These are phyloP conservation scores for Alcis repandata DNA, from an alignment of 2,888 invertebrate genomes.

Conservation along the genomic window DNA sequence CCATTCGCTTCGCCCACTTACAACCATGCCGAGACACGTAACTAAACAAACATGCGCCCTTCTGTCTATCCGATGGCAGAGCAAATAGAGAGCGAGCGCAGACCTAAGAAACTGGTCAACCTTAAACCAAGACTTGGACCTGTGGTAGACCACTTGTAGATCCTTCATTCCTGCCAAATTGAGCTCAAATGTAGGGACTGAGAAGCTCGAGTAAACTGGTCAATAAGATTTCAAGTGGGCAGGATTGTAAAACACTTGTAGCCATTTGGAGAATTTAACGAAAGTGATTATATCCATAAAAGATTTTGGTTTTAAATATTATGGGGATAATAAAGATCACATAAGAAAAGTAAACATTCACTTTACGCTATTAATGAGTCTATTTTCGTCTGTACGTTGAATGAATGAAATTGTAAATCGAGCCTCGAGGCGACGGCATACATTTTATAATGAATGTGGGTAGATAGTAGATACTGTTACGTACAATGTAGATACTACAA, in stretches of 20 bases:
- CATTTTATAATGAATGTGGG: constrained; percentile 5
- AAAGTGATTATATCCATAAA: constrained; percentile 3
- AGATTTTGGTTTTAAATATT: not conserved
- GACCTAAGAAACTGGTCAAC: constrained; percentile 6
- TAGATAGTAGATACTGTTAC: constrained; percentile 5
- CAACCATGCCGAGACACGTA: not conserved
- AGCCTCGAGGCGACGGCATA: not conserved
- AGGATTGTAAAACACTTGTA: constrained; percentile 3
- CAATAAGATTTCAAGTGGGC: constrained; percentile 4
- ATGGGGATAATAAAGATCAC: not conserved
- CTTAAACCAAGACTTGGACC: not conserved
- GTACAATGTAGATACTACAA: not conserved
- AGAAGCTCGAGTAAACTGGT: constrained; percentile 2
- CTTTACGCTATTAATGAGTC: not conserved
- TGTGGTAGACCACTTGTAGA: not conserved
- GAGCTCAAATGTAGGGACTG: not conserved
- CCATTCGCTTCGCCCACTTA: constrained; percentile 22
- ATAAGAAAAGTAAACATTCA: too few species aligned
- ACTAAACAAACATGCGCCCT: constrained; percentile 6
- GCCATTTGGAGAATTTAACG: constrained; percentile 1
- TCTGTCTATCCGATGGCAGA: not conserved
- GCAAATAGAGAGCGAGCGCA: constrained; percentile 1
- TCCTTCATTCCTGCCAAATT: not conserved
- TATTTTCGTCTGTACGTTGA: not conserved
- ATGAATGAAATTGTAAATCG: not conserved